phyloP scores from a whole-genome alignment of 2,113 vertebrate genomes.

The Phrynosoma platyrhinos region DNA sequence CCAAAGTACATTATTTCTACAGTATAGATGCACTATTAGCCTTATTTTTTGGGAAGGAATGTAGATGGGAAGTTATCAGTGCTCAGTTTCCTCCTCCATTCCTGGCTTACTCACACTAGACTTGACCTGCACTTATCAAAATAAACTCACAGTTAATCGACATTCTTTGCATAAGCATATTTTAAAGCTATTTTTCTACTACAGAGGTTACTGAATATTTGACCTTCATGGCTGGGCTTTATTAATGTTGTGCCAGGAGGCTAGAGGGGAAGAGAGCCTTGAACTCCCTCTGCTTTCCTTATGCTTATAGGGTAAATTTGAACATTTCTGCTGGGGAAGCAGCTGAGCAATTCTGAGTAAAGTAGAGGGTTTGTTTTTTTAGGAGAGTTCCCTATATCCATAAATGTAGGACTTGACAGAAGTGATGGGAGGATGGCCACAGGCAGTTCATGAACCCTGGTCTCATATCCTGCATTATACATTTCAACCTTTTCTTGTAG shows the following conservation, averaged over 20 bases:
- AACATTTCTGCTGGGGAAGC: not conserved
- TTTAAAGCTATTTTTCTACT: not conserved
- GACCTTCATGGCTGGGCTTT: not conserved
- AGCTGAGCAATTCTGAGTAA: not conserved
- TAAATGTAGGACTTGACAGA: no score
- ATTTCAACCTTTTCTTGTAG: slow-evolving; percentile 4
- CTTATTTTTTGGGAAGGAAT: not conserved
- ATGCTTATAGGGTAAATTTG: not conserved
- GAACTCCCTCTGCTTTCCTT: not conserved
- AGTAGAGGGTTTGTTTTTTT: not conserved
- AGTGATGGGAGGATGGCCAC: not conserved
- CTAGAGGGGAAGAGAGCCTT: not conserved
- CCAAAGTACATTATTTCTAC: no score
- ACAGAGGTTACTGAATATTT: not conserved
- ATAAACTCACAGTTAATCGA: not conserved
- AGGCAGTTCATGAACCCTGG: not conserved
- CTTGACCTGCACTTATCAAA: not conserved
- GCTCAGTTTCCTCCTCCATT: no score
- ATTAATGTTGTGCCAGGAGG: no score
- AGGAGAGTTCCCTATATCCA: not conserved
- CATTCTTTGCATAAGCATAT: not conserved
- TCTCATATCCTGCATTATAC: not conserved
- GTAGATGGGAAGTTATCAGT: not conserved
- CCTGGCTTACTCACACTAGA: not conserved
- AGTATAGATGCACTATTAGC: no score